Conservation (phyloP, 1,140 invertebrate genomes). For the Temnothorax nylanderi region DNA sequence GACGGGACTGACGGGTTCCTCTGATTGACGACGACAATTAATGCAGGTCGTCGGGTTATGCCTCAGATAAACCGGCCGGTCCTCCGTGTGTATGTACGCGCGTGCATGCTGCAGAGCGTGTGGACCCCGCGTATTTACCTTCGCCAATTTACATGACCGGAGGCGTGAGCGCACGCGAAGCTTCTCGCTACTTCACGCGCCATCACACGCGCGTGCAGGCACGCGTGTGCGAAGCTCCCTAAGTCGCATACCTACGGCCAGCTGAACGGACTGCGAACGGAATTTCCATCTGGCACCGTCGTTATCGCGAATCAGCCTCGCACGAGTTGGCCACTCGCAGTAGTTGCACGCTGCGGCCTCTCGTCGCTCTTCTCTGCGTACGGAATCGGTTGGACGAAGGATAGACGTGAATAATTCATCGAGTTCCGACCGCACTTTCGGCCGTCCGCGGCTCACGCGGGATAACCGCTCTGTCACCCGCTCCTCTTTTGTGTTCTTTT, state of each 20-base stretch:
- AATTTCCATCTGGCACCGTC: slow-evolving; percentile 60
- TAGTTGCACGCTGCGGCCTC: slow-evolving; percentile 13
- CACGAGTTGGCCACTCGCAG: slow-evolving; percentile 30
- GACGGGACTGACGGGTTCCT: slow-evolving; percentile 37
- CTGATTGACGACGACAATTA: slow-evolving; percentile 74
- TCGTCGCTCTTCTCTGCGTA: slow-evolving; percentile 19
- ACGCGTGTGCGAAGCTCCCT: slow-evolving; percentile 14
- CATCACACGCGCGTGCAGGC: slow-evolving; percentile 16
- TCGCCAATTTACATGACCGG: slow-evolving; percentile 43
- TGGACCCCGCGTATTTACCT: slow-evolving; percentile 47
- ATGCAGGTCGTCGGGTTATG: slow-evolving; percentile 71
- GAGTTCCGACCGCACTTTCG: slow-evolving; percentile 71
- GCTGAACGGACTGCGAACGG: background rate
- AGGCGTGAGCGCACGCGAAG: slow-evolving; percentile 18
- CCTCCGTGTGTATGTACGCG: slow-evolving; percentile 25
- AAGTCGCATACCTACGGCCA: slow-evolving; percentile 17
- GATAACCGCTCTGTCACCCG: slow-evolving; percentile 23
- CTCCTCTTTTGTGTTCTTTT: slow-evolving; percentile 50
- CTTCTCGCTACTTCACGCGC: slow-evolving; percentile 46
- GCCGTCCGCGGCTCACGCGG: slow-evolving; percentile 46
- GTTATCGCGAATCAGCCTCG: slow-evolving; percentile 54
- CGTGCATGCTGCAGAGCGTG: slow-evolving; percentile 1
- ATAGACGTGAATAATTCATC: slow-evolving; percentile 80
- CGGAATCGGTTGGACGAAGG: slow-evolving; percentile 68
- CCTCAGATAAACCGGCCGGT: slow-evolving; percentile 59